Base-by-base conservation (phyloP, 30 jellyfish, hydroid and myxozoan genomes). In the Calvadosia cruxmelitensis region DNA sequence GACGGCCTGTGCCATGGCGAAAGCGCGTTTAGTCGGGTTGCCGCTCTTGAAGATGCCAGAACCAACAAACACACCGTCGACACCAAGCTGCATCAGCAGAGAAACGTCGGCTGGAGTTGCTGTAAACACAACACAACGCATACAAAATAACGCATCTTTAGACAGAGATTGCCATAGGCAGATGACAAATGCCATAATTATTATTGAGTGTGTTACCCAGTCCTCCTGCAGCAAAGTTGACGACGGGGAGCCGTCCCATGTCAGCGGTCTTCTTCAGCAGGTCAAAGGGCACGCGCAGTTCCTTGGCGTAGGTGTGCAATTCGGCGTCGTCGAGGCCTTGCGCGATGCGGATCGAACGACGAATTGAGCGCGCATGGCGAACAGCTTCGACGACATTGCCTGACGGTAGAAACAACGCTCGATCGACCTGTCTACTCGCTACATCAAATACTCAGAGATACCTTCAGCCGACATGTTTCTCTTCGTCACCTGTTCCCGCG, bases 41-140 rank as follows among this genome's bases (percentile, higher is more conserved):
- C 78, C 96, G 66, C 96, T 86, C 63, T 86, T 86, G 92, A 86
- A 86, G 13, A 86, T 86, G 33, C 96, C 96, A 1, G 96, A 86
- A n/a, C 96, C 96, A 63, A 86, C 96, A 53, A 86, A 86, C 1
- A 86, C 96, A 23, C 96, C 96, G 34, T 86, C 96, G 33, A 86
- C 94, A 23, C 96, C 96, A 1, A 86, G 83, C 50, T 86, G 96
- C 96, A 86, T 86, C 64, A 86, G 72, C 0, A 86, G 79, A 0
- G 94, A 73, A 2, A 86, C 96, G 53, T 86, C 96, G 0, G 92
- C 86, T 23, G 96, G 96, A 13, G 94, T 86, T 5, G 93, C 94
- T 86, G 66, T 25, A 63, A 70, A 29, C 28, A 73, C 12, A 16
- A 16, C 15, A 42, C 10, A 42, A 20, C 57, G 20, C 57, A 42